phyloP scores from a whole-genome alignment of 2,888 invertebrate species.

The Silvanus unidentatus region DNA sequence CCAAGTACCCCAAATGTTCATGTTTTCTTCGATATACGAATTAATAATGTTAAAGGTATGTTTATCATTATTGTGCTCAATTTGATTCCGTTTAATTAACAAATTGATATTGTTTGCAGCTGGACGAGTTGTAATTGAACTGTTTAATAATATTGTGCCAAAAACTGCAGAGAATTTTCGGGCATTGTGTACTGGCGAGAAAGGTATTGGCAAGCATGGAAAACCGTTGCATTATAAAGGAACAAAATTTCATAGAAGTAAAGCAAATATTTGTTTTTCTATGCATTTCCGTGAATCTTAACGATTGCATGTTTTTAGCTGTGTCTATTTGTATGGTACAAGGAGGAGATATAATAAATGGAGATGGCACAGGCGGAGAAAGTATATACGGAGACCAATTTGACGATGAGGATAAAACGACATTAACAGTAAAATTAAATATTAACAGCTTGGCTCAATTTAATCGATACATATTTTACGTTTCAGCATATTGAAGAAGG shows the following conservation, averaged over 20 bases:
- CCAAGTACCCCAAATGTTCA: slow-evolving; percentile 12
- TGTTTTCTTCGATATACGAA: slow-evolving; percentile 66
- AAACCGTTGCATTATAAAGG: slow-evolving; percentile 82
- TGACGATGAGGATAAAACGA: slow-evolving; percentile 71
- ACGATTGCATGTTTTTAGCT: slow-evolving; percentile 51
- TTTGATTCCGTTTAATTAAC: background rate
- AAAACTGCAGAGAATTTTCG: slow-evolving; percentile 89
- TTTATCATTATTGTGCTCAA: slow-evolving; percentile 2
- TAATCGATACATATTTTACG: no score
- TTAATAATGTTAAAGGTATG: slow-evolving; percentile 62
- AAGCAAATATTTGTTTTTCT: slow-evolving; percentile 9
- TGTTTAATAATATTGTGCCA: slow-evolving; percentile 78
- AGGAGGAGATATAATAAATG: slow-evolving; percentile 72
- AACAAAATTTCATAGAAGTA: slow-evolving; percentile 72
- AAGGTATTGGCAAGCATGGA: slow-evolving; percentile 61
- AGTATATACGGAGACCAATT: slow-evolving; percentile 85
- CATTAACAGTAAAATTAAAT: no score
- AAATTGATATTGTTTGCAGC: slow-evolving; percentile 58
- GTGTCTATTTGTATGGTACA: slow-evolving; percentile 85
- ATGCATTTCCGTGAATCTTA: slow-evolving; percentile 11
- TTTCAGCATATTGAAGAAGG: slow-evolving; percentile 57
- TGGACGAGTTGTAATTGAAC: slow-evolving; percentile 79
- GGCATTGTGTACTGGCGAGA: slow-evolving; percentile 87
- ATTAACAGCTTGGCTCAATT: background rate
- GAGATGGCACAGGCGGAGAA: slow-evolving; percentile 85